phyloP scores from a whole-genome alignment of 2,797 vertebrate genomes.

The Tapera naevia region DNA sequence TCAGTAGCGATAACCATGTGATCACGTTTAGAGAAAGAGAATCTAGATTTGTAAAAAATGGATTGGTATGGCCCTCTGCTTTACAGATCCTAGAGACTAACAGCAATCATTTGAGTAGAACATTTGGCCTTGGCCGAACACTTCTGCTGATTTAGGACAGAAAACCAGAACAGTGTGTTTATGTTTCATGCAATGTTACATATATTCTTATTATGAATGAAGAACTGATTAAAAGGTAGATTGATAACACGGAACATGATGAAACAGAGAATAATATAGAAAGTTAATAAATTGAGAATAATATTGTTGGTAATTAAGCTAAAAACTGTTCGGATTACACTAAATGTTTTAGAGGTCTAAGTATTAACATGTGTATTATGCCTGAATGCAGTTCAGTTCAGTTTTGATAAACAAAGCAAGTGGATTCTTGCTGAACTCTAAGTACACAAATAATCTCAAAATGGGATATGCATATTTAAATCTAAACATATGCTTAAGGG shows the following conservation, averaged over 20 bases:
- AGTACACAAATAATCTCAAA: constrained; percentile 4
- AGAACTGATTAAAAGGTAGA: neutral
- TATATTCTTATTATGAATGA: neutral
- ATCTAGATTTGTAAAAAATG: neutral
- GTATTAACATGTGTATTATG: neutral
- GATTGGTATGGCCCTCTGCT: neutral
- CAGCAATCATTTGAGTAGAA: neutral
- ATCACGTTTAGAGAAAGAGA: neutral
- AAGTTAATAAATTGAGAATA: neutral
- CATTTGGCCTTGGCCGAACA: neutral
- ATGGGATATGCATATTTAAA: neutral
- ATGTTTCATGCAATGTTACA: neutral
- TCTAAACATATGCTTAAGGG: neutral
- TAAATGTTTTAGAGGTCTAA: neutral
- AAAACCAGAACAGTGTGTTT: neutral
- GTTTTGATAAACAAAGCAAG: neutral
- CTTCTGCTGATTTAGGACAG: neutral
- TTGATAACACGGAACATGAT: neutral
- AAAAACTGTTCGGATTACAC: neutral
- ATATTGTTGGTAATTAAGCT: neutral
- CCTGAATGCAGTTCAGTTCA: neutral
- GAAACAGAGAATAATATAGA: neutral
- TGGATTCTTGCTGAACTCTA: neutral
- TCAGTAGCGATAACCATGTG: neutral
- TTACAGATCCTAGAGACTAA: neutral